A percentile compares a stretch with the other conserved stretches of the same genome.
Evolutionary conservation across 1,140 invertebrate genomes (phyloP).

Genomic region (Zaprionus lachaisei): DNA sequence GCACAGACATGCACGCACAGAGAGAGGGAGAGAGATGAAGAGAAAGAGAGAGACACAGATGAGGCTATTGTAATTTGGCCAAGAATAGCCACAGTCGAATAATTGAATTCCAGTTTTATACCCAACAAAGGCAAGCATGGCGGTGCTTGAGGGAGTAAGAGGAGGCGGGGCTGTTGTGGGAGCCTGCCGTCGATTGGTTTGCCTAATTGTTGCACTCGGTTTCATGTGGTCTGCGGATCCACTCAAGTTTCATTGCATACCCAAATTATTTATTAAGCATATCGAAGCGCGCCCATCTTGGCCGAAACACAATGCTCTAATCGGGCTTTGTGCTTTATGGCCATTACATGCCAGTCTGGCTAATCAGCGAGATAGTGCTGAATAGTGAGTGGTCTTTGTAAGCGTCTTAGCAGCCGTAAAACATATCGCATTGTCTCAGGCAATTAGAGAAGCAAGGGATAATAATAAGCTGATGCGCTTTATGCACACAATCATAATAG

Average conservation of each 20-base stretch:
- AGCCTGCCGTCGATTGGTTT: slow-evolving; percentile 23
- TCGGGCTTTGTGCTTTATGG: slow-evolving; percentile 63
- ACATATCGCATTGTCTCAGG: neutral
- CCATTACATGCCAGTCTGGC: slow-evolving; percentile 24
- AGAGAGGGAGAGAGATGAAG: neutral
- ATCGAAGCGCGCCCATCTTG: slow-evolving; percentile 13
- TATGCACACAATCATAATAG: neutral
- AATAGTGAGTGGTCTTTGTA: neutral
- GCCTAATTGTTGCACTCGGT: slow-evolving; percentile 36
- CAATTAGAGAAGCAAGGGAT: neutral
- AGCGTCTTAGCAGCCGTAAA: neutral
- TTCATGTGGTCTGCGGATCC: slow-evolving; percentile 22
- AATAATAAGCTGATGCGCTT: neutral
- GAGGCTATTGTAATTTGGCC: slow-evolving; percentile 48
- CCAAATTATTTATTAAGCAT: slow-evolving; percentile 37
- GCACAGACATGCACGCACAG: slow-evolving; percentile 26
- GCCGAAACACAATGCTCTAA: neutral
- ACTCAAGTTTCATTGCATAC: slow-evolving; percentile 41
- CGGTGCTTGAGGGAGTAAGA: too few species aligned
- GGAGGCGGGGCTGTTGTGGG: neutral
- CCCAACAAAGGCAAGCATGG: neutral
- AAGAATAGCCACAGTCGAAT: slow-evolving; percentile 30
- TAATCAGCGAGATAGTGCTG: neutral
- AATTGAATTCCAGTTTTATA: slow-evolving; percentile 46
- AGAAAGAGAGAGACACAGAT: neutral